Percentiles rank a stretch among this genome's conserved stretches.
Conservation (phyloP, 2,113 vertebrate species). For the Xiphophorus hellerii region DNA sequence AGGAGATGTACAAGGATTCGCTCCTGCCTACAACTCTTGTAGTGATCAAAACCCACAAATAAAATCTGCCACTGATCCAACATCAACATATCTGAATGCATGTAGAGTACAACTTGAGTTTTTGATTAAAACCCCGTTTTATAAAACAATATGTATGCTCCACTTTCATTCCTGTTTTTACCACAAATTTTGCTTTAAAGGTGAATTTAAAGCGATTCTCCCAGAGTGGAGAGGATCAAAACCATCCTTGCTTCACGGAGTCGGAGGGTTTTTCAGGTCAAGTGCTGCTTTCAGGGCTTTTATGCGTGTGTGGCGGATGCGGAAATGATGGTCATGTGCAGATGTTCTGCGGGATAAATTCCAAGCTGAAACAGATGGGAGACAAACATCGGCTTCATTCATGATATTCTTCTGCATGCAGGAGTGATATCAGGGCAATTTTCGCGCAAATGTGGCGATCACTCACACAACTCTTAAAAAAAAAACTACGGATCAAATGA, state of each 20-base stretch:
- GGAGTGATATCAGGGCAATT: neutral
- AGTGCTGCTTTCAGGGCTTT: slow-evolving; percentile 42
- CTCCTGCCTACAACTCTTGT: neutral
- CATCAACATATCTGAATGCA: neutral
- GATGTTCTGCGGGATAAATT: slow-evolving; percentile 40
- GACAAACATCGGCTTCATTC: slow-evolving; percentile 33
- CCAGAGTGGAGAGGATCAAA: slow-evolving; percentile 25
- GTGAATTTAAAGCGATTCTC: slow-evolving; percentile 45
- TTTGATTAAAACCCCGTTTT: neutral
- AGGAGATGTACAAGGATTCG: slow-evolving; percentile 4
- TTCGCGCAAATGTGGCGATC: slow-evolving; percentile 4
- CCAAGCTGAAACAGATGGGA: slow-evolving; percentile 50
- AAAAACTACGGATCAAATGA: too few species aligned
- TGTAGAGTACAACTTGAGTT: neutral
- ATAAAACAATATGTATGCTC: neutral
- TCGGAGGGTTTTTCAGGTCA: slow-evolving; percentile 37
- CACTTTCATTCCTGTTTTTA: slow-evolving; percentile 26
- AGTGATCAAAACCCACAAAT: neutral
- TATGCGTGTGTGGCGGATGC: slow-evolving; percentile 2
- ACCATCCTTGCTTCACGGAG: slow-evolving; percentile 40
- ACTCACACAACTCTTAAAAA: neutral
- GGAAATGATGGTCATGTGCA: slow-evolving; percentile 44
- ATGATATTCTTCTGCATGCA: slow-evolving; percentile 41
- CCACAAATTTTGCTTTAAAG: slow-evolving; percentile 49
- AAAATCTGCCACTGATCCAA: too few species aligned